Conservation (phyloP, 2,113 vertebrate species). For the Crotalus helleri region DNA sequence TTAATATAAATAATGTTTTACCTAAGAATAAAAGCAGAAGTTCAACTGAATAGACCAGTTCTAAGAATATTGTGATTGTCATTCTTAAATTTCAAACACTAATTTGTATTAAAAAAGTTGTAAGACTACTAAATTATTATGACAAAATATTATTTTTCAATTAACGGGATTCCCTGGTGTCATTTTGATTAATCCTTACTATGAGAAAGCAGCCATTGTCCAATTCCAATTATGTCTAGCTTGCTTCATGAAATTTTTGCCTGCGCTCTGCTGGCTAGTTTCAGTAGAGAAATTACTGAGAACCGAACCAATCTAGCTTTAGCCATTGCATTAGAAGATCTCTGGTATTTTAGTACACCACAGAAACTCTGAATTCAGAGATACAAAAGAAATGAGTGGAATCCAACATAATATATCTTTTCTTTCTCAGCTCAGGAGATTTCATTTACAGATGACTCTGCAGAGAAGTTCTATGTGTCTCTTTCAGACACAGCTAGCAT, state of each 20-base stretch:
- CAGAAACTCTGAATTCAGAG: background rate
- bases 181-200: background rate
- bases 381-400: background rate
- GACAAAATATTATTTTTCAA: background rate
- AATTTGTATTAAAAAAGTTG: background rate
- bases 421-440: background rate
- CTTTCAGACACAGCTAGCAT: background rate
- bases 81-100: background rate
- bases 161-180: background rate
- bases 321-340: background rate
- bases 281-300: background rate
- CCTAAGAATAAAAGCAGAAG: background rate
- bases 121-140: background rate
- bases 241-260: background rate
- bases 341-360: background rate
- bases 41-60: background rate
- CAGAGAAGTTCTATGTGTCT: background rate
- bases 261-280: background rate
- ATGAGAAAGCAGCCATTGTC: background rate
- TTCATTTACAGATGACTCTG: background rate
- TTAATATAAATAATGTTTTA: background rate
- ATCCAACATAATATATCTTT: background rate
- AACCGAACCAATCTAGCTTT: background rate
- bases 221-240: background rate
- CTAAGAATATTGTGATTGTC: background rate